Percentiles rank a stretch among this genome's conserved stretches.
These are phyloP conservation scores for Drosophila fulvimacula DNA, from an alignment of 2,888 invertebrate species.

Conservation along the genomic window DNA sequence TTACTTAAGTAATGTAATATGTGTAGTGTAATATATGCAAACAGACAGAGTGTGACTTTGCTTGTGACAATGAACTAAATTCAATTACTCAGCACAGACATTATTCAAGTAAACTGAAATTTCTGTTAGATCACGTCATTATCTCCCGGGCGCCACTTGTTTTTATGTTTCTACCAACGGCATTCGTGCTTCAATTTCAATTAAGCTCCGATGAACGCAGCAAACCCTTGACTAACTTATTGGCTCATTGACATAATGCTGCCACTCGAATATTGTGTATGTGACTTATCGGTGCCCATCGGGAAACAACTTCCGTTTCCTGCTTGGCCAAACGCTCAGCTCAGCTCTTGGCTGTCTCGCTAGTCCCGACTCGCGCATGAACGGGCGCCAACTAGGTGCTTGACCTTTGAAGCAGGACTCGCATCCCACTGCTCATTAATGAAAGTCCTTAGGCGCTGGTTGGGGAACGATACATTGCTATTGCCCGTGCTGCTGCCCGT, in stretches of 20 bases:
- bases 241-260: conserved; percentile 55
- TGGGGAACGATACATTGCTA: conserved; percentile 18
- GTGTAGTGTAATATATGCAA: conserved; percentile 8
- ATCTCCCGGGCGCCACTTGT: conserved; percentile 22
- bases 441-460: conserved; percentile 11
- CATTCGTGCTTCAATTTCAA: conserved; percentile 56
- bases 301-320: conserved; percentile 75
- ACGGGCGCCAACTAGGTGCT: conserved; percentile 59
- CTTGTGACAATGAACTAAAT: conserved; percentile 64
- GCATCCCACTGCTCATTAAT: conserved; percentile 10
- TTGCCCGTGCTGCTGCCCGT: neutral
- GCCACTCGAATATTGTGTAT: conserved; percentile 53
- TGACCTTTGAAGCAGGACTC: conserved; percentile 71
- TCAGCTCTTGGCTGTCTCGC: neutral
- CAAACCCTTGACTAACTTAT: conserved; percentile 56
- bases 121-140: conserved; percentile 38
- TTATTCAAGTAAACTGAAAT: conserved; percentile 15
- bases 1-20: conserved; percentile 21
- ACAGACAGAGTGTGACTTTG: conserved; percentile 47
- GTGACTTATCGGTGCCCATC: conserved; percentile 75
- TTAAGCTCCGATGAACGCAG: conserved; percentile 31
- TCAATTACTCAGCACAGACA: conserved; percentile 15
- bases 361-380: conserved; percentile 13
- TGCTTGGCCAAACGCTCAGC: conserved; percentile 28
- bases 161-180: conserved; percentile 17